Evolutionary conservation across 2,113 vertebrate genomes (phyloP).

Genomic region (Menidia beryllina): DNA sequence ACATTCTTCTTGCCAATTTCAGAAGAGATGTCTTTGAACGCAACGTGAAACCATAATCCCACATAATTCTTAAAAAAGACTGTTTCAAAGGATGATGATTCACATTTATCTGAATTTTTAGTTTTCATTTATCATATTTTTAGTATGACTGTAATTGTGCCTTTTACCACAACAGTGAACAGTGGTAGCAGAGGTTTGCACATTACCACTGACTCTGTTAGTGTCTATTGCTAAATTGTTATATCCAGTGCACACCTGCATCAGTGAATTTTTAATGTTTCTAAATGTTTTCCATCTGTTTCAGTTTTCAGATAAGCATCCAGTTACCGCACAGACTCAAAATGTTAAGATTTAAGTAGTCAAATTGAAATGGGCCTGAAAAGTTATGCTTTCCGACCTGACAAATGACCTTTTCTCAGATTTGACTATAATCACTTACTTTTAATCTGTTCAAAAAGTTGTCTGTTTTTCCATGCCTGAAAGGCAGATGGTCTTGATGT

Average conservation of each 20-base stretch:
- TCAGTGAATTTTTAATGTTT: constrained; percentile 18
- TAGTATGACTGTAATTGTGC: not conserved
- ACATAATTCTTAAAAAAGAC: not conserved
- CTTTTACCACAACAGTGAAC: not conserved
- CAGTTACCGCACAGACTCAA: constrained; percentile 21
- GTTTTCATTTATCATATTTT: no score
- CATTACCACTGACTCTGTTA: not conserved
- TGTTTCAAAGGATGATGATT: not conserved
- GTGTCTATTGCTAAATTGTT: constrained; percentile 12
- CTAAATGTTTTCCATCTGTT: constrained; percentile 35
- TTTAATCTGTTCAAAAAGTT: constrained; percentile 47
- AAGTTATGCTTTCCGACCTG: constrained; percentile 12
- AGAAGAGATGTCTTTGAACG: not conserved
- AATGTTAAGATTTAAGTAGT: constrained; percentile 48
- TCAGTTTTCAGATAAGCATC: constrained; percentile 40
- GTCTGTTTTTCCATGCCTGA: constrained; percentile 30
- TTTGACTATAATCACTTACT: constrained; percentile 33
- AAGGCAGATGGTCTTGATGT: constrained; percentile 38
- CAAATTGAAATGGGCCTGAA: constrained; percentile 35
- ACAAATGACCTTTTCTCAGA: constrained; percentile 33
- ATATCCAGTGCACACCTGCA: constrained; percentile 8
- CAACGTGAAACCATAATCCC: not conserved
- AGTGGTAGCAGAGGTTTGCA: not conserved
- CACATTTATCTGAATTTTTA: no score
- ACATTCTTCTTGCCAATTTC: not conserved